Percentiles rank a stretch among this genome's conserved stretches.
phyloP scores from a whole-genome alignment of 2,888 invertebrate species.

The Dinocampus coccinellae region DNA sequence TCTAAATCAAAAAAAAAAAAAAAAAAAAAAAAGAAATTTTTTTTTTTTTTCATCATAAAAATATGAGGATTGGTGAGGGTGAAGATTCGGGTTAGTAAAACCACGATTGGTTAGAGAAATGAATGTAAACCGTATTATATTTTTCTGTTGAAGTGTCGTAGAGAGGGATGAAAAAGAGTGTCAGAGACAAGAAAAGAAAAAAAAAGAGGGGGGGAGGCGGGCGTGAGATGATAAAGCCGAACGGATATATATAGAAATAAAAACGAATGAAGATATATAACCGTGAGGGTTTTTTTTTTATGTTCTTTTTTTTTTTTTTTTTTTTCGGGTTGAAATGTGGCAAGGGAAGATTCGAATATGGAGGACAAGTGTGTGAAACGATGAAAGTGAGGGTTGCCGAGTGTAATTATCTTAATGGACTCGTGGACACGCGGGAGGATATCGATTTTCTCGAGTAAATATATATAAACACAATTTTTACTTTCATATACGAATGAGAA shows the following conservation, averaged over 20 bases:
- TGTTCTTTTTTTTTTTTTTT: no score
- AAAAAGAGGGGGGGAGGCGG: no score
- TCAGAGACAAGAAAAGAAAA: neutral
- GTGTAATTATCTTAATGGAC: constrained; percentile 67
- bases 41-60: neutral
- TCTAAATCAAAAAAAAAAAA: constrained; percentile 28
- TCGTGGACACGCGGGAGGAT: constrained; percentile 57
- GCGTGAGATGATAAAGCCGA: constrained; percentile 18
- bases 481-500: neutral
- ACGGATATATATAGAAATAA: neutral
- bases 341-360: constrained; percentile 40
- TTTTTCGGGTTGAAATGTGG: constrained; percentile 5
- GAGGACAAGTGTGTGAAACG: neutral
- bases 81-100: neutral
- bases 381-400: constrained; percentile 35
- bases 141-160: neutral
- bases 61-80: neutral
- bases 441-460: constrained; percentile 52
- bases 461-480: neutral
- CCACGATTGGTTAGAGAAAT: constrained; percentile 23
- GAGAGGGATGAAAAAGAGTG: neutral
- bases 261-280: neutral
- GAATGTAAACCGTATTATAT: neutral
- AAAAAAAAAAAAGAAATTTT: no score
- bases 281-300: neutral